Evolutionary conservation across 2,888 invertebrate genomes (phyloP).

Genomic region (Temnothorax rugatulus): DNA sequence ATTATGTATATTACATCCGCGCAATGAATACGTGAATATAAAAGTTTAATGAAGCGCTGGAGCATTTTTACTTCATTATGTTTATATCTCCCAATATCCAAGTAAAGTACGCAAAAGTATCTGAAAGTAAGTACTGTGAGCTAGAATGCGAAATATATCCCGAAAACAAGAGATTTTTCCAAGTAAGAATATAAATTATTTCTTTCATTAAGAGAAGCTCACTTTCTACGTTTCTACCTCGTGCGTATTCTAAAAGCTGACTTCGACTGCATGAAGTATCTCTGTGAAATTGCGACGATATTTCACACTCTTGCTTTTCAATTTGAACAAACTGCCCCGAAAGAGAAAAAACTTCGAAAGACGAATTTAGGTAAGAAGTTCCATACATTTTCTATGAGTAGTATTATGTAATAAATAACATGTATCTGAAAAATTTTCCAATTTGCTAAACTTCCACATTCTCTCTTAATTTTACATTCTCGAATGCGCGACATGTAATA

Average conservation of each 20-base stretch:
- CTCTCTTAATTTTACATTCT: background rate
- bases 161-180: background rate
- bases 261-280: slow-evolving; percentile 6
- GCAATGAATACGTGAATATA: background rate
- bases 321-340: slow-evolving; percentile 11
- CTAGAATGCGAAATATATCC: background rate
- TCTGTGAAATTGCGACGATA: slow-evolving; percentile 38
- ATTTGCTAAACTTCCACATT: background rate
- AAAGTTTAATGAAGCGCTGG: background rate
- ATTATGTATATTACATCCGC: background rate
- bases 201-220: slow-evolving; percentile 47
- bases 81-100: background rate
- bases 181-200: slow-evolving; percentile 47
- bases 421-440: background rate
- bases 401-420: background rate
- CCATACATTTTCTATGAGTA: background rate
- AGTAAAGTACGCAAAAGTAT: background rate
- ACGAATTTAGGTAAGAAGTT: background rate
- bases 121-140: background rate
- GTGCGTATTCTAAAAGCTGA: slow-evolving; percentile 42
- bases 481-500: background rate
- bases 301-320: slow-evolving; percentile 40
- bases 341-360: slow-evolving; percentile 14
- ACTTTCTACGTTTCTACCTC: slow-evolving; percentile 7
- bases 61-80: background rate